Evolutionary conservation across 2,888 invertebrate species (phyloP).

Genomic region (Drosophila aldrichi): DNA sequence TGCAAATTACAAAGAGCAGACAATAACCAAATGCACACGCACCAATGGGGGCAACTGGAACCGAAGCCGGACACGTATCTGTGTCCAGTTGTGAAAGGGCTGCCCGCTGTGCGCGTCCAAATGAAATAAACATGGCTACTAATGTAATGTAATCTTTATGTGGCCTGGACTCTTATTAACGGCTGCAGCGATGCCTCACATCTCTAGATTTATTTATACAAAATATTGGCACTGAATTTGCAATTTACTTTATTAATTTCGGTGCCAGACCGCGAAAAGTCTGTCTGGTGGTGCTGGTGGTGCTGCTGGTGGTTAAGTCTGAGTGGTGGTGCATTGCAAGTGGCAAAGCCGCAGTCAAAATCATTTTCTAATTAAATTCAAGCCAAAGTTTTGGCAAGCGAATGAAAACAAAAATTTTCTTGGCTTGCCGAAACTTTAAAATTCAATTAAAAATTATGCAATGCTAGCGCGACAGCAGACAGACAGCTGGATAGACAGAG

Average conservation of each 20-base stretch:
- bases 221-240: constrained; percentile 53
- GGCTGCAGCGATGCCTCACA: constrained; percentile 12
- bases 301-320: neutral
- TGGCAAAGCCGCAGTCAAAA: constrained; percentile 75
- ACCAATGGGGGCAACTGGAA: neutral
- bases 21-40: constrained; percentile 60
- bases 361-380: constrained; percentile 81
- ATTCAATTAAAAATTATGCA: constrained; percentile 82
- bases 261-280: constrained; percentile 59
- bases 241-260: constrained; percentile 71
- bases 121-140: constrained; percentile 78
- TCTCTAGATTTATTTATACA: constrained; percentile 4
- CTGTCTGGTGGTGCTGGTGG: too few relatives aligned
- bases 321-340: constrained; percentile 50
- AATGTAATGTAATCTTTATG: constrained; percentile 59
- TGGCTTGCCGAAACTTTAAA: constrained; percentile 78
- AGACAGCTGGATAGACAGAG: constrained; percentile 19
- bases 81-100: constrained; percentile 31
- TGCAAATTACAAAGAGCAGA: constrained; percentile 83
- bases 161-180: constrained; percentile 29
- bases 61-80: neutral
- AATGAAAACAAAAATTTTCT: constrained; percentile 76
- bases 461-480: constrained; percentile 45
- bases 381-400: constrained; percentile 65
- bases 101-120: constrained; percentile 61